Percentiles rank a stretch among this genome's conserved stretches.
Conservation (phyloP, 2,113 vertebrate species). For the Genyomyrus donnyi region DNA sequence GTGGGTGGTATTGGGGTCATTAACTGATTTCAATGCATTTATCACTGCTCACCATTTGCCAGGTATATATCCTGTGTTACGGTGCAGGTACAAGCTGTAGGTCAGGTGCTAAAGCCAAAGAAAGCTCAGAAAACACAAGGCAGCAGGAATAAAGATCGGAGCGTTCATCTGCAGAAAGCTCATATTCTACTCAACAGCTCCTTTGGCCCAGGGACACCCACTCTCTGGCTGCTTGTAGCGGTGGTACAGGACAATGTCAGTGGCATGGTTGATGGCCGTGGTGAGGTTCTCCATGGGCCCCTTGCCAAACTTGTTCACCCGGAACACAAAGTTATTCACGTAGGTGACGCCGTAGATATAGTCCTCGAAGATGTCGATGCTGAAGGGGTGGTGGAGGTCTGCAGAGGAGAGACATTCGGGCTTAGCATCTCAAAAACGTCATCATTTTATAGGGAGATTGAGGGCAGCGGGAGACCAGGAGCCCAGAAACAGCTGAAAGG, state of each 20-base stretch:
- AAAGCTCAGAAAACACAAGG: not conserved
- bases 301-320: slow-evolving; percentile 91
- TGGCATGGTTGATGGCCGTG: slow-evolving; percentile 86
- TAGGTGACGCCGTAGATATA: slow-evolving; percentile 97
- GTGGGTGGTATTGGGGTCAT: not conserved
- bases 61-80: not conserved
- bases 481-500: not conserved
- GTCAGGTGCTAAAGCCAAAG: not conserved
- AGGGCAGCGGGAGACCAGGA: not conserved
- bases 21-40: not conserved
- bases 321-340: slow-evolving; percentile 89
- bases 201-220: slow-evolving; percentile 40
- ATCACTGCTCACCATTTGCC: not conserved
- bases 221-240: slow-evolving; percentile 94
- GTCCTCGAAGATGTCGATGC: slow-evolving; percentile 96
- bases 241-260: slow-evolving; percentile 86
- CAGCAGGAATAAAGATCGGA: not conserved
- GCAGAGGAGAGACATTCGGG: not conserved
- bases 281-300: slow-evolving; percentile 80
- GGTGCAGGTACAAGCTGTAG: not conserved
- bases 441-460: not conserved
- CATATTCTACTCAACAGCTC: not conserved
- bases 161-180: not conserved
- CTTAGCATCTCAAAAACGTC: not conserved
- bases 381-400: slow-evolving; percentile 92